Conservation (phyloP, 2,888 invertebrate genomes). For the Eupsilia transversa region DNA sequence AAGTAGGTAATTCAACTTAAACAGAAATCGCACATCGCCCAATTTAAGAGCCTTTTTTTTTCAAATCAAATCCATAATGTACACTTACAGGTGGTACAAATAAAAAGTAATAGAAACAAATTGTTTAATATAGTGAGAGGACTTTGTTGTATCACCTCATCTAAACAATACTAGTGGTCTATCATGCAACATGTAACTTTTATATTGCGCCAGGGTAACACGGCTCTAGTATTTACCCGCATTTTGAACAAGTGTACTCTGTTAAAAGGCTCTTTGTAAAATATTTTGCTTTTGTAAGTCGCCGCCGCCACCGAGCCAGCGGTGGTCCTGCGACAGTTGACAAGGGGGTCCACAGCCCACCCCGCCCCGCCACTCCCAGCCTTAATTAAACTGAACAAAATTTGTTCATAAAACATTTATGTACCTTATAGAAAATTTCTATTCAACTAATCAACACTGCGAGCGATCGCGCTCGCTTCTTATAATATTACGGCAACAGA, state of each 20-base stretch:
- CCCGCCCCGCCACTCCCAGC: not conserved
- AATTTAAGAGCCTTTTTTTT: no score
- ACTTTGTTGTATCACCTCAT: no score
- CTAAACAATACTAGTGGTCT: no score
- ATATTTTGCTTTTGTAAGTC: slow-evolving; percentile 65
- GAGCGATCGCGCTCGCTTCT: slow-evolving; percentile 37
- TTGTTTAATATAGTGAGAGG: no score
- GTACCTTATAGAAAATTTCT: slow-evolving; percentile 61
- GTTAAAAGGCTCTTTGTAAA: slow-evolving; percentile 65
- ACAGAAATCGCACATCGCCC: not conserved
- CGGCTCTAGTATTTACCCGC: slow-evolving; percentile 35
- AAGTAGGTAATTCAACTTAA: not conserved
- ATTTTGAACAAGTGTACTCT: slow-evolving; percentile 53
- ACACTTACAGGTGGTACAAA: no score
- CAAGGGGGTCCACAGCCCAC: slow-evolving; percentile 18
- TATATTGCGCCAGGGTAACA: not conserved
- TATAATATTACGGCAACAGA: slow-evolving; percentile 23
- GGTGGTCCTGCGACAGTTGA: slow-evolving; percentile 49
- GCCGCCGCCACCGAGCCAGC: slow-evolving; percentile 23
- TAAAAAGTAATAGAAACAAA: no score
- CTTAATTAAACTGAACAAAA: slow-evolving; percentile 64
- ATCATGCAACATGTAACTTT: not conserved
- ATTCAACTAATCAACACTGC: slow-evolving; percentile 56
- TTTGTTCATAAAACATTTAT: slow-evolving; percentile 60
- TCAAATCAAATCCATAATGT: no score